These are phyloP conservation scores for Eremobia ochroleuca DNA, from an alignment of 2,888 invertebrate genomes.

Conservation along the genomic window DNA sequence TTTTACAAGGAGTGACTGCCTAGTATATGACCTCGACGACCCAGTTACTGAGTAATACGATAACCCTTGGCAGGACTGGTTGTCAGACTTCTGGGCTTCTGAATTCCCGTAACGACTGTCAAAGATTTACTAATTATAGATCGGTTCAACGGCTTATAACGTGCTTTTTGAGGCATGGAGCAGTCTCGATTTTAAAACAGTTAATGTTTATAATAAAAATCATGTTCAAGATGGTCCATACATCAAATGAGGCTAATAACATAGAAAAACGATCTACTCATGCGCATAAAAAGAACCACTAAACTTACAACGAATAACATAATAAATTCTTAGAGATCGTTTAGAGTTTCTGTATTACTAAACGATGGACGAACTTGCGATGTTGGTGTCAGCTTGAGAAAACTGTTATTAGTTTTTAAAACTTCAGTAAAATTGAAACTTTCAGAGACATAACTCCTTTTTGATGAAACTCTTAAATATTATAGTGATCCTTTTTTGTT, in stretches of 20 bases:
- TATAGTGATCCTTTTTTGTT: neutral
- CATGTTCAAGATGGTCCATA: neutral
- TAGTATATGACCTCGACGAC: neutral
- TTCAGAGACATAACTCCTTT: neutral
- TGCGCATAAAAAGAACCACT: neutral
- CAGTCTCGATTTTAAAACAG: neutral
- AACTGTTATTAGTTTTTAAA: slow-evolving; percentile 47
- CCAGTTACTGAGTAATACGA: neutral
- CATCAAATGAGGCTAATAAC: neutral
- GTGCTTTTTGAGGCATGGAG: neutral
- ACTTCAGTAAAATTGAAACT: slow-evolving; percentile 23
- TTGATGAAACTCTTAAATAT: slow-evolving; percentile 14
- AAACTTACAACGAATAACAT: neutral
- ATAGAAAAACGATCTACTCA: neutral
- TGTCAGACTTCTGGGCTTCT: neutral
- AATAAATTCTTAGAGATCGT: neutral
- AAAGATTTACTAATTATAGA: neutral
- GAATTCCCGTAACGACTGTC: neutral
- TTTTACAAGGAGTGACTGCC: neutral
- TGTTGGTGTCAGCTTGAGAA: slow-evolving; percentile 19
- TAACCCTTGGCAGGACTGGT: neutral
- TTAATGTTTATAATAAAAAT: neutral
- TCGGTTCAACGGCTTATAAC: neutral
- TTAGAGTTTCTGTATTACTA: slow-evolving; percentile 1
- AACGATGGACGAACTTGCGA: slow-evolving; percentile 23